Evolutionary conservation across 1,140 invertebrate genomes (phyloP).

Genomic region (Acromyrmex echinatior): DNA sequence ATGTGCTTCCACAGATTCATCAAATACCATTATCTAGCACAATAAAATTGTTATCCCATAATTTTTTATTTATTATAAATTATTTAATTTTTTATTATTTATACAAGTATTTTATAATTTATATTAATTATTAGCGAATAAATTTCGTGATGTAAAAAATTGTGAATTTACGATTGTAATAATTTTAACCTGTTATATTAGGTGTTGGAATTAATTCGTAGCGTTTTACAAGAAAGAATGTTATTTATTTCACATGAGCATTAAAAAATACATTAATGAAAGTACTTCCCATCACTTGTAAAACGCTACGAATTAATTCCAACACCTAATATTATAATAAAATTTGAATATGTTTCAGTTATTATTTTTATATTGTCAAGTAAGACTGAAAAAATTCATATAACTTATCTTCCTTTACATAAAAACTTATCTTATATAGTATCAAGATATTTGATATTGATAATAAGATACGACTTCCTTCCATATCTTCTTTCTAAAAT

Average conservation of each 20-base stretch:
- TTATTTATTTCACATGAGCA: too few species aligned
- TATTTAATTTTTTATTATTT: not conserved
- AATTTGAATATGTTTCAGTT: not conserved
- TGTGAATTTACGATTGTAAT: not conserved
- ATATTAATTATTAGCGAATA: not conserved
- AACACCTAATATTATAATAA: too few species aligned
- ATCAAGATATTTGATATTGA: not conserved
- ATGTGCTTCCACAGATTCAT: not conserved
- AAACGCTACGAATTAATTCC: too few species aligned
- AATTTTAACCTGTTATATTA: conserved; percentile 2
- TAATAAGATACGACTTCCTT: not conserved
- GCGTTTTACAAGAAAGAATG: too few species aligned
- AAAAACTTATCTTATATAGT: conserved; percentile 27
- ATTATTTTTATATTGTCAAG: not conserved
- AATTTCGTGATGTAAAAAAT: not conserved
- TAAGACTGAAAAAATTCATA: not conserved
- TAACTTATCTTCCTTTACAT: not conserved
- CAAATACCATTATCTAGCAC: not conserved
- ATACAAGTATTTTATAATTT: not conserved
- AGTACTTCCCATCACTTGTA: too few species aligned
- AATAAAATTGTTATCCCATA: not conserved
- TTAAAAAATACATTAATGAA: too few species aligned
- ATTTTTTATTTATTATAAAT: too few species aligned
- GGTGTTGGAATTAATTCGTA: too few species aligned
- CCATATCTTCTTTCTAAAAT: not conserved